phyloP scores from a whole-genome alignment of 2,113 vertebrate genomes.

The Spheniscus mendiculus region DNA sequence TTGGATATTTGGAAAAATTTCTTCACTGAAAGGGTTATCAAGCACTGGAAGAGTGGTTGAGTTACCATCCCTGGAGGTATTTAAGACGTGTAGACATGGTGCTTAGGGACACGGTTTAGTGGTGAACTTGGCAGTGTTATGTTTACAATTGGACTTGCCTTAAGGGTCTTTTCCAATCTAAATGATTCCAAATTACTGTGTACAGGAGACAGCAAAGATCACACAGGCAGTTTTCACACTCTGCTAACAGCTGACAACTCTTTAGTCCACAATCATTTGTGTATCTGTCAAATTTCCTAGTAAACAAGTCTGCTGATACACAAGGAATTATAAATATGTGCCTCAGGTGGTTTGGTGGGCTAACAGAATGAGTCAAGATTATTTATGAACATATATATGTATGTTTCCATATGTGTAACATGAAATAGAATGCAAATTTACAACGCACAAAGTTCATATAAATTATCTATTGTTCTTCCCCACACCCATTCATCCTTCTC shows the following conservation, averaged over 20 bases:
- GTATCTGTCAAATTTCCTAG: neutral
- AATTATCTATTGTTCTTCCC: neutral
- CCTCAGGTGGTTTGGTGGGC: neutral
- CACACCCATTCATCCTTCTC: neutral
- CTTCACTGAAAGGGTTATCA: rapidly evolving
- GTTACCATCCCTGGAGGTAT: neutral
- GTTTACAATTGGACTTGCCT: neutral
- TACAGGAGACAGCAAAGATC: neutral
- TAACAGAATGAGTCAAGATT: neutral
- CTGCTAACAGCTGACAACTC: neutral
- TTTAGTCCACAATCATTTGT: neutral
- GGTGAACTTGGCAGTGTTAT: neutral
- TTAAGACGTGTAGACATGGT: neutral
- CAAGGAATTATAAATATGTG: neutral
- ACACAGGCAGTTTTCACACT: neutral
- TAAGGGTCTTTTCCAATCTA: neutral
- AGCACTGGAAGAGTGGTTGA: neutral
- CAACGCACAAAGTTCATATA: neutral
- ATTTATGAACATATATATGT: neutral
- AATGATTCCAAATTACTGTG: neutral
- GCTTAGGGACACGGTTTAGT: neutral
- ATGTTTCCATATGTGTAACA: neutral
- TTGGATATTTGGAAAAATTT: neutral
- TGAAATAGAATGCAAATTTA: neutral
- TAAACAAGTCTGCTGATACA: neutral